Evolutionary conservation across 2,113 vertebrate genomes (phyloP), one percentile per base, ranked within the genome.

Genomic region (Heterotis niloticus): DNA sequence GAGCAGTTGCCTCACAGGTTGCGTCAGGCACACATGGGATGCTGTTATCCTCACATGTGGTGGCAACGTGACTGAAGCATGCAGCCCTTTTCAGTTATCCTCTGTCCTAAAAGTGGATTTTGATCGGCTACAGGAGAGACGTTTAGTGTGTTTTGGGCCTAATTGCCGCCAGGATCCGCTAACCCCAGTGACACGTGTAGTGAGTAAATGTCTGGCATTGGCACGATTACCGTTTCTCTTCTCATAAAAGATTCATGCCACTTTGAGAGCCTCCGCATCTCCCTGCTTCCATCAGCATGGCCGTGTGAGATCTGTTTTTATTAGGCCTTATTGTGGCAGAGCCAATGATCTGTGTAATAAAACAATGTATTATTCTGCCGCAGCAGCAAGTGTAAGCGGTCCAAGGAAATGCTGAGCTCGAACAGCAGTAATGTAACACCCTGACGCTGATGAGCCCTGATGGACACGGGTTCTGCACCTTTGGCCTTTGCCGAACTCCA

Each of bases 181-280:
- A 34, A 59, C 65, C 56, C 69, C 59, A 7, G 13, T 68, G 80
- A 70, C 82, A 67, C 52, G 74, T 57, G 82, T 54, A 44, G 0
- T 73, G 73, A 23, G 75, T 83, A 82, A 84, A 81, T 76, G 80
- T 86, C 83, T 76, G 77, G 79, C 87, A 87, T 84, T 80, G 83
- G 86, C 79, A 66, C 81, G 44, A 24, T 70, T 78, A 83, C 81
- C 72, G 67, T 86, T 85, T 84, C 82, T 81, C 79, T 76, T 76
- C 88, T 88, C 87, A 89, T 91, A 84, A 91, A 91, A 90, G 82
- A 90, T 91, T 91, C 81, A 91, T 84, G 66, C 74, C 80, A 82
- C 82, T 88, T 88, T 90, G 89, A 90, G 85, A 85, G 83, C 84
- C 81, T 71, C 82, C 73, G 79, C 4, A 73, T 81, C 66, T 44